These are phyloP conservation scores for Exocentrus adspersus DNA, from an alignment of 2,888 invertebrate genomes.

Conservation along the genomic window DNA sequence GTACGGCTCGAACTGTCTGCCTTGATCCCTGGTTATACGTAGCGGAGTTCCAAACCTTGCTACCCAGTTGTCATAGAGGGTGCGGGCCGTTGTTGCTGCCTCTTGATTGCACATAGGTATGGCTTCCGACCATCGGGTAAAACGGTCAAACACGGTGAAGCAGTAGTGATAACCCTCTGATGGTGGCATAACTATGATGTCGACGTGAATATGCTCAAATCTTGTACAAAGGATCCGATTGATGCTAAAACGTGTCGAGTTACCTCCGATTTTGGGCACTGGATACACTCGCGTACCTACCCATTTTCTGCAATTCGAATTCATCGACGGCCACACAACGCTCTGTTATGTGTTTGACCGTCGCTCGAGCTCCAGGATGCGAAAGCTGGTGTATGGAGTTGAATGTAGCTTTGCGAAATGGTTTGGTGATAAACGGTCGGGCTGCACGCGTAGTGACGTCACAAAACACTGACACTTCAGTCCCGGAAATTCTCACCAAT, in stretches of 20 bases:
- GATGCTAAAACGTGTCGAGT: conserved; percentile 40
- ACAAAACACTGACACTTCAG: no score
- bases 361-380: conserved; percentile 49
- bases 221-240: conserved; percentile 25
- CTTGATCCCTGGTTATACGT: conserved; percentile 53
- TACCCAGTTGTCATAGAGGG: conserved; percentile 59
- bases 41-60: conserved; percentile 59
- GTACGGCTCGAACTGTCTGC: conserved; percentile 52
- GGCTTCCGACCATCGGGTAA: conserved; percentile 36
- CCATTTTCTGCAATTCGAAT: conserved; percentile 55
- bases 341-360: conserved; percentile 48
- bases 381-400: conserved; percentile 45
- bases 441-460: background rate
- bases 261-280: conserved; percentile 56
- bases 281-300: no score
- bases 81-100: conserved; percentile 47
- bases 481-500: background rate
- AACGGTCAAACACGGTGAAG: conserved; percentile 34
- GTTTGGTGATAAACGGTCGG: conserved; percentile 33
- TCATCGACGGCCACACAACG: conserved; percentile 59
- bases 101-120: conserved; percentile 31
- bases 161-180: conserved; percentile 33
- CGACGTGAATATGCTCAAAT: conserved; percentile 50
- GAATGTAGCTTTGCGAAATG: conserved; percentile 28
- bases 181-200: conserved; percentile 49